These are phyloP conservation scores for Magallana gigas DNA, from an alignment of 1,140 invertebrate genomes.

Conservation along the genomic window DNA sequence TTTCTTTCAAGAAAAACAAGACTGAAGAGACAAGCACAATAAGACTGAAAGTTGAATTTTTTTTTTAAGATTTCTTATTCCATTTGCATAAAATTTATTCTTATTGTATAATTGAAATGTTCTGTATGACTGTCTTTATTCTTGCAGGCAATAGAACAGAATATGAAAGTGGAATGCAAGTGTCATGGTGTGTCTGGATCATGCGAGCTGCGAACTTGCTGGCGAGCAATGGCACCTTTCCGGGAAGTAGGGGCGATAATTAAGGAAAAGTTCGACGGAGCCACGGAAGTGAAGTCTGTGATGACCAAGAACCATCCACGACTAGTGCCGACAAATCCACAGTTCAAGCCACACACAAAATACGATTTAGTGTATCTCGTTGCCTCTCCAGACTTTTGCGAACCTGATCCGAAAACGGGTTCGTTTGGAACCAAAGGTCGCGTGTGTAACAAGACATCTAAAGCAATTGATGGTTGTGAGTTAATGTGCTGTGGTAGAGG, in stretches of 20 bases:
- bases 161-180: constrained; percentile 85
- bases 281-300: constrained; percentile 84
- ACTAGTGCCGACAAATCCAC: constrained; percentile 74
- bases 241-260: constrained; percentile 89
- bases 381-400: constrained; percentile 96
- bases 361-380: constrained; percentile 93
- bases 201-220: constrained; percentile 96
- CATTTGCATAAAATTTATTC: constrained; percentile 2
- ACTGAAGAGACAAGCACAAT: background rate
- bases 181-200: constrained; percentile 98
- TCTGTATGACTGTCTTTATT: background rate
- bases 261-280: constrained; percentile 90
- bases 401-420: constrained; percentile 84
- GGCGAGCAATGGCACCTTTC: constrained; percentile 93
- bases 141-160: constrained; percentile 75
- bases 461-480: constrained; percentile 80
- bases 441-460: constrained; percentile 79
- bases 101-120: too few species aligned
- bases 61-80: background rate
- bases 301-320: constrained; percentile 63
- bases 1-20: too few species aligned
- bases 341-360: constrained; percentile 77
- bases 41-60: background rate
- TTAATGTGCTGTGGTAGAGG: constrained; percentile 82
- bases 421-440: constrained; percentile 78